Conservation (phyloP, 2,113 vertebrate species). For the Equus quagga region DNA sequence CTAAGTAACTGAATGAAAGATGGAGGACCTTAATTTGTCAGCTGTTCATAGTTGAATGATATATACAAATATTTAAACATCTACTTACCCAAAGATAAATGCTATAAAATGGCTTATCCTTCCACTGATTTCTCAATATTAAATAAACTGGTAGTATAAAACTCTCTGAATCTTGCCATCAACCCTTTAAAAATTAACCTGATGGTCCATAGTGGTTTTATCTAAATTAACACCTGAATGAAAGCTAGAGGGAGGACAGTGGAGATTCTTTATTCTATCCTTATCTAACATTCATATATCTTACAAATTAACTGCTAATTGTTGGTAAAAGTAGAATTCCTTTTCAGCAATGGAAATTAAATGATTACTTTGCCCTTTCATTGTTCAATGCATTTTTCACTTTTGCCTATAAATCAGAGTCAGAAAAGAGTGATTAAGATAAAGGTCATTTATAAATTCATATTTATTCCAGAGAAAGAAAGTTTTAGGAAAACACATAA, state of each 20-base stretch:
- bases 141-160: neutral
- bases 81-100: neutral
- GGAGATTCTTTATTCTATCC: neutral
- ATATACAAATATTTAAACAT: neutral
- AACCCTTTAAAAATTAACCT: neutral
- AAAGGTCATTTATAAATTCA: slow-evolving; percentile 50
- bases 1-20: neutral
- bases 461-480: neutral
- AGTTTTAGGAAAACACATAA: neutral
- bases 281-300: neutral
- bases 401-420: slow-evolving; percentile 21
- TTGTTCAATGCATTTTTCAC: slow-evolving; percentile 15
- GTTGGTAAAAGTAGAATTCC: neutral
- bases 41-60: neutral
- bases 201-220: neutral
- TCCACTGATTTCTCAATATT: slow-evolving; percentile 7
- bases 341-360: neutral
- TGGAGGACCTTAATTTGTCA: neutral
- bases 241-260: neutral
- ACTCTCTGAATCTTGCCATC: neutral
- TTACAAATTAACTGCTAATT: neutral
- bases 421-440: slow-evolving; percentile 29
- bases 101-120: neutral
- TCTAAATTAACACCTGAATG: neutral
- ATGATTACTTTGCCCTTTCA: neutral